Conservation (phyloP, 2,888 invertebrate genomes). For the Acronicta leporina region DNA sequence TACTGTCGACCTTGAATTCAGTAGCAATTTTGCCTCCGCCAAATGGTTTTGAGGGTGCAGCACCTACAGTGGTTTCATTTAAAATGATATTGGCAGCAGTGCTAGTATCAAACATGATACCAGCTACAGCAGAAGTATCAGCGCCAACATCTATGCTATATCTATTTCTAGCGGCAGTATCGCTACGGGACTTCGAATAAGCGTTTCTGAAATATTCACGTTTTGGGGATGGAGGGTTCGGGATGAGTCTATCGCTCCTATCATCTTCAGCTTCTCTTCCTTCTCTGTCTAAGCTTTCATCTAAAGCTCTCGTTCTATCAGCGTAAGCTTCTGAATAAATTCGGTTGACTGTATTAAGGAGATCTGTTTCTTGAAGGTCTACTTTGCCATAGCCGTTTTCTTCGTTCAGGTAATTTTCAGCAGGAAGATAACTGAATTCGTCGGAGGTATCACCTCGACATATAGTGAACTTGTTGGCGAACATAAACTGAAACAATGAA, state of each 20-base stretch:
- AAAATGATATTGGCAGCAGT: too few relatives aligned
- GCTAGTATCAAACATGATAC: too few relatives aligned
- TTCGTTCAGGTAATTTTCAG: not conserved
- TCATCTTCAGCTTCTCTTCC: not conserved
- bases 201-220: not conserved
- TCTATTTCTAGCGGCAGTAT: not conserved
- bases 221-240: not conserved
- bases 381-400: conserved; percentile 7
- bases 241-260: not conserved
- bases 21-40: not conserved
- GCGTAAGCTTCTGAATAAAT: conserved; percentile 4
- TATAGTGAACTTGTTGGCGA: conserved; percentile 1
- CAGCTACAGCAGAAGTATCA: not conserved
- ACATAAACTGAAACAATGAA: conserved; percentile 16
- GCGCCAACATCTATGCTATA: conserved; percentile 1
- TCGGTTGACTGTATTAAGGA: conserved; percentile 8
- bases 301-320: conserved; percentile 5
- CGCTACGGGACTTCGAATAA: not conserved
- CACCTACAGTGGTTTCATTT: too few relatives aligned
- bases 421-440: not conserved
- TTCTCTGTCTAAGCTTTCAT: not conserved
- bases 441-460: conserved; percentile 4
- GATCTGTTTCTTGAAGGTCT: not conserved
- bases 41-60: not conserved
- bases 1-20: not conserved